Conservation (phyloP, 1,140 invertebrate species). For the Zaprionus davidi region DNA sequence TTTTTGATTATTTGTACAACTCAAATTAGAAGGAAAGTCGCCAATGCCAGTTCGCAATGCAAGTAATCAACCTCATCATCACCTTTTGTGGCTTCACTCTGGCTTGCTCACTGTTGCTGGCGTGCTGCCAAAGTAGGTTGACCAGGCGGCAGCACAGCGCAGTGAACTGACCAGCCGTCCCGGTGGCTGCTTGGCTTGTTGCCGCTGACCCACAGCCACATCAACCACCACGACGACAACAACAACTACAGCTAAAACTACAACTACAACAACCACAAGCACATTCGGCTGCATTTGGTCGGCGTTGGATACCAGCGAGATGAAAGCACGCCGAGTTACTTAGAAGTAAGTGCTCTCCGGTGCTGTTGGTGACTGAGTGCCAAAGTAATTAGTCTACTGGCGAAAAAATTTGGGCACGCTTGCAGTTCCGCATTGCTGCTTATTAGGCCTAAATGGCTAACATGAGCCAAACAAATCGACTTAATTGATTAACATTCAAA, state of each 20-base stretch:
- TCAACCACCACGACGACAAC: neutral
- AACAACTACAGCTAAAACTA: constrained; percentile 8
- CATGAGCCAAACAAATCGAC: constrained; percentile 47
- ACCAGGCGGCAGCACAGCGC: constrained; percentile 38
- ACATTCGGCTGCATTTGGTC: constrained; percentile 50
- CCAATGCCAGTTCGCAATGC: constrained; percentile 51
- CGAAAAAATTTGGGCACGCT: constrained; percentile 71
- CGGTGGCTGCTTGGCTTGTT: constrained; percentile 49
- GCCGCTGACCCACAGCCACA: constrained; percentile 65
- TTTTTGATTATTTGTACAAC: constrained; percentile 81
- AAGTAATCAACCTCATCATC: constrained; percentile 81
- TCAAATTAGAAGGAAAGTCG: constrained; percentile 77
- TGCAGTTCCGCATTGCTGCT: constrained; percentile 75
- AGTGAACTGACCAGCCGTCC: constrained; percentile 38
- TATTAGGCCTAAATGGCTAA: constrained; percentile 69
- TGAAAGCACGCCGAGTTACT: constrained; percentile 69
- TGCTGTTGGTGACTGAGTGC: constrained; percentile 57
- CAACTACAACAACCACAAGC: constrained; percentile 15
- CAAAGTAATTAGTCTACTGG: constrained; percentile 79
- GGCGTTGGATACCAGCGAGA: constrained; percentile 70
- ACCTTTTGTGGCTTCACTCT: constrained; percentile 69
- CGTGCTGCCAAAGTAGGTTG: constrained; percentile 73
- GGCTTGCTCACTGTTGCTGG: constrained; percentile 21
- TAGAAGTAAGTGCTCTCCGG: constrained; percentile 42
- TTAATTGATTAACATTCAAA: constrained; percentile 67